A percentile compares a stretch with the other conserved stretches of the same genome.
Evolutionary conservation across 2,113 vertebrate genomes (phyloP).

Genomic region (Petroica traversi): DNA sequence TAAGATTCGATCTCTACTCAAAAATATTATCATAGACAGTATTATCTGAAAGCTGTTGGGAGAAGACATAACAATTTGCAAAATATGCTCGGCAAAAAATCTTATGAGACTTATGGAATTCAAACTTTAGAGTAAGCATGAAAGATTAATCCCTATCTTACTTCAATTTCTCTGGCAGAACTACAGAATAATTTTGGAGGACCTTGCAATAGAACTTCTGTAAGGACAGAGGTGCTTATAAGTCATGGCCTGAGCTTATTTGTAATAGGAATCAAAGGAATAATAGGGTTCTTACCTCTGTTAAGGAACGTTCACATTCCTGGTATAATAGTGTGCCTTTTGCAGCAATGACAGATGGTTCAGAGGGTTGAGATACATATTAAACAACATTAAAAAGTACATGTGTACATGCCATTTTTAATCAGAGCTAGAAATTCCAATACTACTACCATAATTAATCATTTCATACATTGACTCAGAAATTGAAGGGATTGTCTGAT

Average conservation of each 20-base stretch:
- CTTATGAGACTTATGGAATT: not conserved
- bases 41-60: not conserved
- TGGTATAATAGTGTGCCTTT: not conserved
- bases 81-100: not conserved
- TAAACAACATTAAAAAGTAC: not conserved
- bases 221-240: not conserved
- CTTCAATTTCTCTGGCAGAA: not conserved
- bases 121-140: not conserved
- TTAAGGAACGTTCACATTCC: not conserved
- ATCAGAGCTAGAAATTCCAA: not conserved
- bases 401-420: not conserved
- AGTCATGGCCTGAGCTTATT: not conserved
- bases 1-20: not conserved
- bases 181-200: not conserved
- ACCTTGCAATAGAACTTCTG: not conserved
- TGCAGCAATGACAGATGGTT: not conserved
- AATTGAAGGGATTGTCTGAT: not conserved
- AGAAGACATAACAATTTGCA: not conserved
- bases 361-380: not conserved
- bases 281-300: not conserved
- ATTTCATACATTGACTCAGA: not conserved
- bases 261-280: not conserved
- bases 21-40: not conserved
- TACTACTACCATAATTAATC: not conserved
- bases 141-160: not conserved